phyloP scores from a whole-genome alignment of 2,797 vertebrate species.

The Acipenser ruthenus region DNA sequence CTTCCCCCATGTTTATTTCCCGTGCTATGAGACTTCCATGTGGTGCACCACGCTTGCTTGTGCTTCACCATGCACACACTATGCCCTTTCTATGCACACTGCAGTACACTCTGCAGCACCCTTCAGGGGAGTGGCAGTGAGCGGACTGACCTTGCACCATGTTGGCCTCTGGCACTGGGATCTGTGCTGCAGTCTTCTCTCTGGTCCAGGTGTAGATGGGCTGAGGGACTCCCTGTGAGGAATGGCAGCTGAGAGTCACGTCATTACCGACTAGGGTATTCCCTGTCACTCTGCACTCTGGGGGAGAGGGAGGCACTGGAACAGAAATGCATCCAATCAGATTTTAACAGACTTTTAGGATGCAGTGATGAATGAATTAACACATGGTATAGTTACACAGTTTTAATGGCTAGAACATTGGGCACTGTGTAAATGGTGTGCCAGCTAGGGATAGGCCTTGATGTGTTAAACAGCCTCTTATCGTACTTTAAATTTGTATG shows the following conservation, averaged over 20 bases:
- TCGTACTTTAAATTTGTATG: too few relatives aligned
- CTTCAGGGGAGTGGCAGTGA: neutral
- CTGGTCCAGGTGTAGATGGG: conserved; percentile 51
- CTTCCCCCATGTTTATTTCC: too few relatives aligned
- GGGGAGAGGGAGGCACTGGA: conserved; percentile 51
- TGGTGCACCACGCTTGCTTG: too few relatives aligned
- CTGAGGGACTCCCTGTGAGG: conserved; percentile 40
- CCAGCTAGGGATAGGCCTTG: neutral
- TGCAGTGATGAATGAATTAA: too few relatives aligned
- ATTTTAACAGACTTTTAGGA: neutral
- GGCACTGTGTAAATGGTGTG: too few relatives aligned
- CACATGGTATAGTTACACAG: too few relatives aligned
- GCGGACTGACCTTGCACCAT: conserved; percentile 44
- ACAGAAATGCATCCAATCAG: neutral
- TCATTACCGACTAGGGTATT: conserved; percentile 40
- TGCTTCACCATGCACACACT: neutral
- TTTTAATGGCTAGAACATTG: too few relatives aligned
- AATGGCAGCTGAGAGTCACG: conserved; percentile 43
- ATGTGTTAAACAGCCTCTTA: too few relatives aligned
- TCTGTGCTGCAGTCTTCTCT: conserved; percentile 27
- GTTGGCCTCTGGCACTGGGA: conserved; percentile 32
- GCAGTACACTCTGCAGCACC: neutral
- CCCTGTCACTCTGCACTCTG: conserved; percentile 43
- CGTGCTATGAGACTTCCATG: too few relatives aligned
- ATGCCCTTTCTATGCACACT: neutral